These are phyloP conservation scores for Acrocephalus scirpaceus DNA, from an alignment of 2,797 vertebrate genomes.

Conservation along the genomic window DNA sequence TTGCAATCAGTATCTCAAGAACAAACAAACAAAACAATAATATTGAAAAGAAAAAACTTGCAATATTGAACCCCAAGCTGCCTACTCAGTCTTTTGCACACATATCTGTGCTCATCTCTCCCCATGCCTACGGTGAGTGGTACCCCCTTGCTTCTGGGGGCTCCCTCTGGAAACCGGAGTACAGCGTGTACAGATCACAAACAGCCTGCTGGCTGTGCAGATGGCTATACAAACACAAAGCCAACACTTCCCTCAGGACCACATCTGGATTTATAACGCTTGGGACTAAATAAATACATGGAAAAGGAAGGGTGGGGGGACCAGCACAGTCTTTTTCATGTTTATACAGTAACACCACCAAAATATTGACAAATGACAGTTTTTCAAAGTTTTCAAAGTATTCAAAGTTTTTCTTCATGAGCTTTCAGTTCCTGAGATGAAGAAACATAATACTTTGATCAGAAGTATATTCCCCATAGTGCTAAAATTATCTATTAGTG, in stretches of 20 bases:
- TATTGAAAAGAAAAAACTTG: background rate
- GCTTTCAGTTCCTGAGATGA: background rate
- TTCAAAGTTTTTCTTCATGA: background rate
- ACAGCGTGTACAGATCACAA: accelerated
- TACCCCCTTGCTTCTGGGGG: accelerated
- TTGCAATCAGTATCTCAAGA: background rate
- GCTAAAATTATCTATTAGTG: background rate
- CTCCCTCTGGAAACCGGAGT: background rate
- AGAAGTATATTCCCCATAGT: background rate
- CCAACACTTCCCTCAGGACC: background rate
- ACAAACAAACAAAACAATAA: background rate
- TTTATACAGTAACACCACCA: background rate
- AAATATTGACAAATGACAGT: background rate
- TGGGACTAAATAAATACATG: background rate
- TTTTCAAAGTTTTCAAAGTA: no score
- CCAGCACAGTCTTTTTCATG: background rate
- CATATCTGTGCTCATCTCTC: background rate
- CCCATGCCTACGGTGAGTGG: no score
- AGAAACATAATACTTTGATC: background rate
- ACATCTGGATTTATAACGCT: constrained; percentile 25
- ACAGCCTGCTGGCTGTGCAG: background rate
- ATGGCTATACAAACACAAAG: background rate
- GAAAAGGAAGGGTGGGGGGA: background rate
- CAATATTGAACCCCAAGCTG: background rate
- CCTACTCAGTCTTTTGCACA: background rate